phyloP scores from a whole-genome alignment of 2,888 invertebrate genomes.

The Pollenia labialis region DNA sequence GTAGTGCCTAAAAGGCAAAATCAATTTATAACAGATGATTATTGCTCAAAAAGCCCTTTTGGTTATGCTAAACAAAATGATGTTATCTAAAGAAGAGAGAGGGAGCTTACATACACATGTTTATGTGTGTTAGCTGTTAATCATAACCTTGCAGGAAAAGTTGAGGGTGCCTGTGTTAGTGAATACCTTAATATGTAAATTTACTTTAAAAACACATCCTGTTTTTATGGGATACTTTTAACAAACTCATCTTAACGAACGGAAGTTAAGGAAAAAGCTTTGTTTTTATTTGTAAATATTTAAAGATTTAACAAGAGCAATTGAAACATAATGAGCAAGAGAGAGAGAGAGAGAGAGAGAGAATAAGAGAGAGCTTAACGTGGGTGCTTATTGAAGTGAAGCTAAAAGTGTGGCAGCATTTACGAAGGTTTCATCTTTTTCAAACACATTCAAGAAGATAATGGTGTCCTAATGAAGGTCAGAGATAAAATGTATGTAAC shows the following conservation, averaged over 20 bases:
- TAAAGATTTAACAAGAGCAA: not conserved
- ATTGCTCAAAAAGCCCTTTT: not conserved
- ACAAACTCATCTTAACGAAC: conserved; percentile 18
- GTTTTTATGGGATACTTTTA: conserved; percentile 48
- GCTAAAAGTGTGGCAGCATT: conserved; percentile 27
- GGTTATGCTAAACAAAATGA: not conserved
- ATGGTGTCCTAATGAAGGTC: conserved; percentile 73
- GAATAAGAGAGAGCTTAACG: not conserved
- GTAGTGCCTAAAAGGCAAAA: conserved; percentile 51
- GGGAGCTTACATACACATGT: not conserved
- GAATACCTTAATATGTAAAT: not conserved
- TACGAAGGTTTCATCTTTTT: conserved; percentile 47
- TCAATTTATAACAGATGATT: not conserved
- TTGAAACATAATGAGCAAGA: not conserved
- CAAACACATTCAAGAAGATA: conserved; percentile 39
- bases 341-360: conserved; percentile 16
- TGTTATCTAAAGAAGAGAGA: conserved; percentile 17
- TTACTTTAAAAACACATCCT: conserved; percentile 38
- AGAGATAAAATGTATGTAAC: conserved; percentile 60
- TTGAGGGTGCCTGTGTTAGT: not conserved
- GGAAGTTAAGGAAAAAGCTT: conserved; percentile 40
- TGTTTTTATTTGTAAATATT: not conserved
- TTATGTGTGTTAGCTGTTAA: conserved; percentile 21
- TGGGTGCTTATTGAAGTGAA: conserved; percentile 1
- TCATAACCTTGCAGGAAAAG: conserved; percentile 63